Conservation (phyloP, 1,140 invertebrate species). For the Heliconius melpomene region DNA sequence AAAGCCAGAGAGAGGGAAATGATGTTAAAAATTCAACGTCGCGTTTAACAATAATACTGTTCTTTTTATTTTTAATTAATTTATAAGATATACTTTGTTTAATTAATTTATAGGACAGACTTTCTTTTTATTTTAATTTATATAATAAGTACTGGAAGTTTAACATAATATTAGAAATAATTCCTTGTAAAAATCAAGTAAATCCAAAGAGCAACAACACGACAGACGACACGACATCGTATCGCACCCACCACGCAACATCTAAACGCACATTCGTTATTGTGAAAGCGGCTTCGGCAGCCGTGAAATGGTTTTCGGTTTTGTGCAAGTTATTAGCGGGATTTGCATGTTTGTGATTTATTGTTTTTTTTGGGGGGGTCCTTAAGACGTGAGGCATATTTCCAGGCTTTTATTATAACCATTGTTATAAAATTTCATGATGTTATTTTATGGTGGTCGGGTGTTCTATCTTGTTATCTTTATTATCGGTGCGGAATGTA, state of each 20-base stretch:
- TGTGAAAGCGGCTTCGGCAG: conserved; percentile 58
- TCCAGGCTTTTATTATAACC: conserved; percentile 48
- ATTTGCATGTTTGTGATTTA: conserved; percentile 81
- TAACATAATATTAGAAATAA: too few species aligned
- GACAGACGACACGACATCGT: conserved; percentile 26
- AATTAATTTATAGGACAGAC: too few species aligned
- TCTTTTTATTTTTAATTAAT: too few species aligned
- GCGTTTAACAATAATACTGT: too few species aligned
- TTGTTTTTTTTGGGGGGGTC: conserved; percentile 59
- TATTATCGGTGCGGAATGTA: background rate
- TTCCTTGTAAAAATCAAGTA: background rate
- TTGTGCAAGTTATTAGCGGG: conserved; percentile 79
- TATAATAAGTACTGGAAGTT: too few species aligned
- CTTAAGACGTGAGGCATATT: conserved; percentile 54
- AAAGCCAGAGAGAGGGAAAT: too few species aligned
- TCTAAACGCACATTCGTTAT: conserved; percentile 37
- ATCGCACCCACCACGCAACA: conserved; percentile 36
- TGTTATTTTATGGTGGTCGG: conserved; percentile 17
- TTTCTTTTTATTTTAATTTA: too few species aligned
- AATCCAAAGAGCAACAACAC: background rate
- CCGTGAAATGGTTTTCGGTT: conserved; percentile 79
- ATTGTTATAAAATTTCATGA: conserved; percentile 53
- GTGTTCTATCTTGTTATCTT: conserved; percentile 10
- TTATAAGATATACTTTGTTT: too few species aligned
- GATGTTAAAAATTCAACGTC: too few species aligned